Conservation (phyloP, 2,797 vertebrate species). For the Hippoglossus hippoglossus region DNA sequence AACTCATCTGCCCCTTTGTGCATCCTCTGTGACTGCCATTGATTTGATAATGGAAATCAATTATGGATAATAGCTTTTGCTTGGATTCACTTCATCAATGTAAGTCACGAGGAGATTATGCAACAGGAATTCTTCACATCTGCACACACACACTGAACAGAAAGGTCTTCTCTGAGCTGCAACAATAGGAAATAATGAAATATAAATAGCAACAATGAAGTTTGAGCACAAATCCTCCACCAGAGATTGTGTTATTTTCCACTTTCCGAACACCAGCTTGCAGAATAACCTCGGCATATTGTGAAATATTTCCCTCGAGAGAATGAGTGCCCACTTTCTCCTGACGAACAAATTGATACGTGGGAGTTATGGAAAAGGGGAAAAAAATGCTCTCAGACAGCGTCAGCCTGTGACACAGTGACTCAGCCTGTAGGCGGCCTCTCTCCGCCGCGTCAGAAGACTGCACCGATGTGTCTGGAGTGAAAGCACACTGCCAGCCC, state of each 20-base stretch:
- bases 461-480: slow-evolving; percentile 74
- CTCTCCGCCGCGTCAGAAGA: slow-evolving; percentile 74
- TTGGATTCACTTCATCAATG: slow-evolving; percentile 33
- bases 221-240: neutral
- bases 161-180: neutral
- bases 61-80: slow-evolving; percentile 41
- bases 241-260: slow-evolving; percentile 13
- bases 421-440: slow-evolving; percentile 83
- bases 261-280: slow-evolving; percentile 51
- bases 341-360: slow-evolving; percentile 66
- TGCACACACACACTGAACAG: neutral
- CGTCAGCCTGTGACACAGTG: slow-evolving; percentile 78
- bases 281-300: slow-evolving; percentile 62
- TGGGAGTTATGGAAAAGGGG: slow-evolving; percentile 75
- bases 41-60: slow-evolving; percentile 54
- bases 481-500: slow-evolving; percentile 73
- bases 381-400: slow-evolving; percentile 61
- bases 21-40: slow-evolving; percentile 43
- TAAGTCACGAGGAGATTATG: slow-evolving; percentile 13
- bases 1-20: slow-evolving; percentile 5
- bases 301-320: slow-evolving; percentile 49
- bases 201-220: neutral
- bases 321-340: slow-evolving; percentile 71
- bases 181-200: neutral
- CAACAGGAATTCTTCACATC: slow-evolving; percentile 11